A percentile compares a stretch with the other conserved stretches of the same genome.
Conservation (phyloP, 2,113 vertebrate species). For the Nothocercus julius region DNA sequence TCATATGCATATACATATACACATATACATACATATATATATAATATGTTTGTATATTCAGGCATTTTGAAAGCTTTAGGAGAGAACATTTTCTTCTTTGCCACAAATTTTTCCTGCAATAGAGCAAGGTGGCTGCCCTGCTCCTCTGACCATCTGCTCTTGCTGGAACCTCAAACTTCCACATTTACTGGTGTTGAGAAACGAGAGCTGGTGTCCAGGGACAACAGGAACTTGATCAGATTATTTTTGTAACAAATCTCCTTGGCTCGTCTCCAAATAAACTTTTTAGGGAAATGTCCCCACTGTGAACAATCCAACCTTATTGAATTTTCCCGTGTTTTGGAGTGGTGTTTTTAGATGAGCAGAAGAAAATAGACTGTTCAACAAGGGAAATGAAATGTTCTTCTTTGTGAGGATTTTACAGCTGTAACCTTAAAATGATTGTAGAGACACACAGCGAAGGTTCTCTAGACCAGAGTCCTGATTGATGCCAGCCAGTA, state of each 20-base stretch:
- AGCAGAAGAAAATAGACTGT: neutral
- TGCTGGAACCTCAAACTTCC: fast-evolving
- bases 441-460: neutral
- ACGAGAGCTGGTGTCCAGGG: neutral
- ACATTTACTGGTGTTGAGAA: fast-evolving
- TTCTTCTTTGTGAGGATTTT: fast-evolving
- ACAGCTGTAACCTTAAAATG: neutral
- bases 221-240: fast-evolving
- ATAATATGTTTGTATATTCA: fast-evolving
- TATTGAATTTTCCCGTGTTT: neutral
- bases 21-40: neutral
- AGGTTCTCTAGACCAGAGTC: fast-evolving
- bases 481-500: neutral
- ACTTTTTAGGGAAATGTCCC: neutral
- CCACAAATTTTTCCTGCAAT: neutral
- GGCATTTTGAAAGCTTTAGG: neutral
- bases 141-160: fast-evolving
- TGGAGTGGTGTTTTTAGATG: neutral
- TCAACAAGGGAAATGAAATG: neutral
- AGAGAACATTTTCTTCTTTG: neutral
- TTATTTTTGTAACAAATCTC: neutral
- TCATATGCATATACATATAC: fast-evolving
- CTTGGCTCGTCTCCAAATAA: neutral
- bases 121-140: neutral
- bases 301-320: fast-evolving